These are phyloP conservation scores for Drosophila leonis DNA, from an alignment of 2,888 invertebrate species.

Conservation along the genomic window DNA sequence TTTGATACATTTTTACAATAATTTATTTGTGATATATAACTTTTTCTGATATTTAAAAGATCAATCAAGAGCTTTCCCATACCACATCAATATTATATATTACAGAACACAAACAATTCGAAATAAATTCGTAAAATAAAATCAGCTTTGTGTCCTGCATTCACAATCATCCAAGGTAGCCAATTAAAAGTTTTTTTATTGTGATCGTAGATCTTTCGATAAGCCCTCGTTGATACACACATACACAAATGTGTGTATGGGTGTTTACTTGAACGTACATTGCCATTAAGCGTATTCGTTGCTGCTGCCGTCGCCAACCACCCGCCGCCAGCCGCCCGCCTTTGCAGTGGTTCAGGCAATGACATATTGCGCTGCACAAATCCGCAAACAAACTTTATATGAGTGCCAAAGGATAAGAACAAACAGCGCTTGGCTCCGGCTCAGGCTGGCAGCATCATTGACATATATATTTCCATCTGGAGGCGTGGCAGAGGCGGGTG, in stretches of 20 bases:
- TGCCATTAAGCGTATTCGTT: slow-evolving; percentile 76
- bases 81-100: accelerated
- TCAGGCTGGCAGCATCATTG: slow-evolving; percentile 63
- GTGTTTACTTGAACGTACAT: slow-evolving; percentile 77
- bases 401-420: slow-evolving; percentile 79
- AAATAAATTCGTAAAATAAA: not conserved
- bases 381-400: slow-evolving; percentile 81
- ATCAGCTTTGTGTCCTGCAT: too few species aligned
- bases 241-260: slow-evolving; percentile 32
- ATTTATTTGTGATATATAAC: not conserved
- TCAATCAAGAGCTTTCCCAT: not conserved
- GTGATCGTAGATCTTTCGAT: not conserved
- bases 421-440: slow-evolving; percentile 58
- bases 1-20: not conserved
- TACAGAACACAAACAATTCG: too few species aligned
- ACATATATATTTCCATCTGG: slow-evolving; percentile 65
- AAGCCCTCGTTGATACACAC: slow-evolving; percentile 49
- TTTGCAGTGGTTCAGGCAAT: slow-evolving; percentile 63
- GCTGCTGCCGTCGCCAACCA: slow-evolving; percentile 38
- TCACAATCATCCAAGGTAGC: not conserved
- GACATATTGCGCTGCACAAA: slow-evolving; percentile 81
- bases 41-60: not conserved
- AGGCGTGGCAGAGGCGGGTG: slow-evolving; percentile 12
- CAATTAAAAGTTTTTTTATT: not conserved
- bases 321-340: not conserved